Evolutionary conservation across 2,888 invertebrate species (phyloP).

Genomic region (Brachyopa scutellaris): DNA sequence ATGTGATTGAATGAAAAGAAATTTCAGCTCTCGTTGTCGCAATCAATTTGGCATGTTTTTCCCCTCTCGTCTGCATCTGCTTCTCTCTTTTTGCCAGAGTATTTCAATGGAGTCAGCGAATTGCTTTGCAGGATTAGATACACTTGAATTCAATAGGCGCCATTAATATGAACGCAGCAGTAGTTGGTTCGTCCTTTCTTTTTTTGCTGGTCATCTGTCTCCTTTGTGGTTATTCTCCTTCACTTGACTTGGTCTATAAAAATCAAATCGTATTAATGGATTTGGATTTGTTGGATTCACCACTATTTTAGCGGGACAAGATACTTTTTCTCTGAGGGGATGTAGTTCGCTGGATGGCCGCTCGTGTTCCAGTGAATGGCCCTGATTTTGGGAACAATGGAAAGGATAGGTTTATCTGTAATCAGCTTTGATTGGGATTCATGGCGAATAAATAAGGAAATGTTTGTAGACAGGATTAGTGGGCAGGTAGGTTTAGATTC

Average conservation of each 20-base stretch:
- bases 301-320: neutral
- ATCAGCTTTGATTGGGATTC: conserved; percentile 43
- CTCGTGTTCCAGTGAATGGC: neutral
- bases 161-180: conserved; percentile 45
- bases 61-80: neutral
- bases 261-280: conserved; percentile 63
- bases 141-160: conserved; percentile 48
- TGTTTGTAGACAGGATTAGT: neutral
- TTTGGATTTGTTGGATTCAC: conserved; percentile 47
- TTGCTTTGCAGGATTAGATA: conserved; percentile 52
- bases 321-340: neutral
- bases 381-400: too few species aligned
- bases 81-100: neutral
- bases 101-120: conserved; percentile 30
- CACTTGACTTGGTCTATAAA: conserved; percentile 30
- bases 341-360: neutral
- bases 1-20: neutral
- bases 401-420: conserved; percentile 20
- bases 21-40: conserved; percentile 23
- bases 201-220: neutral
- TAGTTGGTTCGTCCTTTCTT: neutral
- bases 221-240: conserved; percentile 5
- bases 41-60: conserved; percentile 37
- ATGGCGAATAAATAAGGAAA: conserved; percentile 4
- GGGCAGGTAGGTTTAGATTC: neutral